Percentiles rank a stretch among this genome's conserved stretches.
Conservation (phyloP, 1,140 invertebrate species). For the Wiebesia pumilae region DNA sequence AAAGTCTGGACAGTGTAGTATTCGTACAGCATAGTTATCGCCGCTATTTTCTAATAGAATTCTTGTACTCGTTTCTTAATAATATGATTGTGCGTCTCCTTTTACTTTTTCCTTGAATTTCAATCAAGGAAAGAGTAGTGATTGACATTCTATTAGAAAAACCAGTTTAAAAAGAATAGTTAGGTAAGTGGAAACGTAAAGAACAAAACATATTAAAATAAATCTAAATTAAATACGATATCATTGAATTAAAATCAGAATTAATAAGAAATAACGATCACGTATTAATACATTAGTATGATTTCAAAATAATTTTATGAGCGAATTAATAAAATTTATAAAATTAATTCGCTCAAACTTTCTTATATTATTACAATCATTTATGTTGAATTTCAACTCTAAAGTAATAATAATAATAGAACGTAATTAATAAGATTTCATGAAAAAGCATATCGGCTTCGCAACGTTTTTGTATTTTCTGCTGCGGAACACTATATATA, state of each 20-base stretch:
- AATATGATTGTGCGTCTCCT: background rate
- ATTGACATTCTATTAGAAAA: background rate
- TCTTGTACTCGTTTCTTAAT: background rate
- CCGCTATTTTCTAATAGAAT: background rate
- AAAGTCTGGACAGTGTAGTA: background rate
- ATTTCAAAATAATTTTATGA: background rate
- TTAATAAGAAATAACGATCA: background rate
- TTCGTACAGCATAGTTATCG: background rate
- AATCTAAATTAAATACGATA: background rate
- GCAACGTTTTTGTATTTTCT: too few relatives aligned
- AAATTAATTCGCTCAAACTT: too few relatives aligned
- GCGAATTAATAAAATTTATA: background rate
- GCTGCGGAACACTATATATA: too few relatives aligned
- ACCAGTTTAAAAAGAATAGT: background rate
- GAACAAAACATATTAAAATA: background rate
- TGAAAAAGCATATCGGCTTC: too few relatives aligned
- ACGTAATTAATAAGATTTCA: too few relatives aligned
- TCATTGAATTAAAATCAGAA: background rate
- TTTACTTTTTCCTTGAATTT: background rate
- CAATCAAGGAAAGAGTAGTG: background rate
- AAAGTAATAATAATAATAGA: too few relatives aligned
- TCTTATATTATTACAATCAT: too few relatives aligned
- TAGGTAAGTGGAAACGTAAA: background rate
- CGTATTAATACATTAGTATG: background rate
- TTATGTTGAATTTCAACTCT: too few relatives aligned